Evolutionary conservation across 2,888 invertebrate species (phyloP), one percentile per base, ranked within the genome.

Genomic region (Chesias legatella): DNA sequence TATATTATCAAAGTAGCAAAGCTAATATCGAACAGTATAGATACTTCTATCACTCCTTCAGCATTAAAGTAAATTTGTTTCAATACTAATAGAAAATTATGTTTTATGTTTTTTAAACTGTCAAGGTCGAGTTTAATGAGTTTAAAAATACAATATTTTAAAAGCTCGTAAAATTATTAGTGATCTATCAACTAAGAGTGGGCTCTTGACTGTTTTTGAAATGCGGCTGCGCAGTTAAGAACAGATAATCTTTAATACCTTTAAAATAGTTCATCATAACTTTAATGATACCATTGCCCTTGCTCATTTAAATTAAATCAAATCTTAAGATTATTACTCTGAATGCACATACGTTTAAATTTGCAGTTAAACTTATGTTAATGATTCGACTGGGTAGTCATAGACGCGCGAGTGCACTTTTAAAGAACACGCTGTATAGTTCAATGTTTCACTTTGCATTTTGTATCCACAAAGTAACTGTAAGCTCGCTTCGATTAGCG

Each of bases 401-500:
- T 37, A 22, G 29, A 11, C 9, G n/a, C 22, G 8, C 20, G 28
- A 39, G 22, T 36, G 32, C 17, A 21, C 32, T 39, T 23, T 48
- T 28, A 25, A 34, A 35, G 46, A 42, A 40, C 44, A 42, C 35
- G 38, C 48, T 42, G 38, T 36, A 39, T 44, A 41, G 34, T 33
- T 27, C 39, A 43, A 50, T 46, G 53, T 60, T 55, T 56, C 45
- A 51, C 58, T 63, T 60, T 63, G 63, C 62, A 66, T 66, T 71
- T 67, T 53, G 65, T 60, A 60, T 61, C 60, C 58, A 63, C 63
- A 64, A 61, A 59, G 61, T 68, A 69, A 74, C 72, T 59, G 74
- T 72, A 65, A 67, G 65, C 60, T 64, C 57, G 52, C 65, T 61
- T 65, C 73, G 71, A 74, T 75, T 73, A 78, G 72, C 76, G 69